Conservation (phyloP, 2,113 vertebrate species). For the Lethenteron reissneri region DNA sequence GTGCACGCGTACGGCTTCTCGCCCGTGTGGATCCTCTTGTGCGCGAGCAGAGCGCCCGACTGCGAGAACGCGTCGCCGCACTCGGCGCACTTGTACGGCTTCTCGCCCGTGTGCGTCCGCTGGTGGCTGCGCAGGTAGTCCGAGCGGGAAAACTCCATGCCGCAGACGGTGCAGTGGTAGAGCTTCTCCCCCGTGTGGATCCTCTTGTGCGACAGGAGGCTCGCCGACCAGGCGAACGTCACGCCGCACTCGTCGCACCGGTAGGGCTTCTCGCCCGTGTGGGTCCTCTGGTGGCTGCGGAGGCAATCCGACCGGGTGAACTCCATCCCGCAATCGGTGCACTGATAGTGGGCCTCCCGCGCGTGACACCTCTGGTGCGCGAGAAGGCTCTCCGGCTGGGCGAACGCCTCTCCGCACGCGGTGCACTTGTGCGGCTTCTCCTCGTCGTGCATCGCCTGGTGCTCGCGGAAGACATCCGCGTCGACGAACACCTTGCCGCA, state of each 20-base stretch:
- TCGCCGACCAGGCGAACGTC: background rate
- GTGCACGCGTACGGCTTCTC: background rate
- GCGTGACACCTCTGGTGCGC: constrained; percentile 2
- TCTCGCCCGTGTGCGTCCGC: constrained; percentile 1
- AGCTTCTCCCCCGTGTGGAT: background rate
- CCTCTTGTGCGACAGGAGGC: background rate
- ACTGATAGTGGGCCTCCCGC: background rate
- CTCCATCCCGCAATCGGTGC: background rate
- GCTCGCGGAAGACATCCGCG: background rate
- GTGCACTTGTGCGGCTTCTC: background rate
- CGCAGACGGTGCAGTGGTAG: background rate
- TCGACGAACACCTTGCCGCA: constrained; percentile 2
- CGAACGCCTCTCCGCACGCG: background rate
- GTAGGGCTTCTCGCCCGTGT: constrained; percentile 1
- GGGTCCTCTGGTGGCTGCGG: background rate
- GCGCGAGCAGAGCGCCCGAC: background rate
- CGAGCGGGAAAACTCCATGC: background rate
- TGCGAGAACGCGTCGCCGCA: background rate
- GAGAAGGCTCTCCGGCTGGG: background rate
- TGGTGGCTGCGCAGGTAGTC: background rate
- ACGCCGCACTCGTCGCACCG: background rate
- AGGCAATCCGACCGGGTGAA: background rate
- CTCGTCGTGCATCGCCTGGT: background rate
- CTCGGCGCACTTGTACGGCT: background rate
- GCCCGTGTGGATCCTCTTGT: background rate